A percentile compares a stretch with the other conserved stretches of the same genome.
Evolutionary conservation across 2,888 invertebrate species (phyloP).

Genomic region (Lasioglossum lativentre): DNA sequence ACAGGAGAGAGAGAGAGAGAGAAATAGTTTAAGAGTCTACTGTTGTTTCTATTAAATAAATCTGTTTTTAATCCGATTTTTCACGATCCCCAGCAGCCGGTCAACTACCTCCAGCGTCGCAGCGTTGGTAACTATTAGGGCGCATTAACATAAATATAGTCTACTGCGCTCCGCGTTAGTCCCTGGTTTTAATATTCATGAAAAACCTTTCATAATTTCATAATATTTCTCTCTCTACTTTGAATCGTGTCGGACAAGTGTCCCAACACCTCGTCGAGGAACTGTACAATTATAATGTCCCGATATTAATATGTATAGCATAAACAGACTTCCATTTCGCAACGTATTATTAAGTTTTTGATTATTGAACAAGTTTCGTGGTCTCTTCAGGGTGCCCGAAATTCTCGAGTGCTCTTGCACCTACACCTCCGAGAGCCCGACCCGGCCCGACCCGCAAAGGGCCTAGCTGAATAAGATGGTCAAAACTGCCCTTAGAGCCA

Average conservation of each 20-base stretch:
- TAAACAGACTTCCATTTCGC: neutral
- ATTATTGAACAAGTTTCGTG: neutral
- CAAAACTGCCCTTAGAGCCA: too few species aligned
- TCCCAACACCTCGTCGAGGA: neutral
- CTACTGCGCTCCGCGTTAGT: slow-evolving; percentile 3
- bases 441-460: too few species aligned
- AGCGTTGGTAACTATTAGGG: neutral
- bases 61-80: neutral
- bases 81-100: neutral
- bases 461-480: too few species aligned
- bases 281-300: neutral
- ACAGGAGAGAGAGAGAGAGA: neutral
- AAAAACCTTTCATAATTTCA: slow-evolving; percentile 8
- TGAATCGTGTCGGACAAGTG: neutral
- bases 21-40: neutral
- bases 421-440: too few species aligned
- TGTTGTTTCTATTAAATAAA: too few species aligned
- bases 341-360: neutral
- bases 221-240: neutral
- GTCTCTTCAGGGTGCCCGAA: too few species aligned
- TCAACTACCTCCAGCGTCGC: neutral
- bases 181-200: slow-evolving; percentile 6
- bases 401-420: too few species aligned
- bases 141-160: slow-evolving; percentile 9
- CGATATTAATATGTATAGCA: neutral